phyloP scores from a whole-genome alignment of 2,113 vertebrate genomes.

The Corapipo altera region DNA sequence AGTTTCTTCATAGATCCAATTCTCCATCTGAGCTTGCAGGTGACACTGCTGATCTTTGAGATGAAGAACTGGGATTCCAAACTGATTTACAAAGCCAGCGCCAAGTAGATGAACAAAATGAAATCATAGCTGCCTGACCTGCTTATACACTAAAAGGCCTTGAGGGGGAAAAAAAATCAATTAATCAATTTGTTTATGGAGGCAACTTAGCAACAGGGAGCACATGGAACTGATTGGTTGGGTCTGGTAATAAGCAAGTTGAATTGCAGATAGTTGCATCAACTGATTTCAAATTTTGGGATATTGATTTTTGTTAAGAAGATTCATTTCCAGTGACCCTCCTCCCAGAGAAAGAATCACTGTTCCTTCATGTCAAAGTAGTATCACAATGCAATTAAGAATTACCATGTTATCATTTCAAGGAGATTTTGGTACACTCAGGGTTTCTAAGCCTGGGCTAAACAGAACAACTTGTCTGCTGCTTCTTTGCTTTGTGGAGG shows the following conservation, averaged over 20 bases:
- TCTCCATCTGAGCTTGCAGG: neutral
- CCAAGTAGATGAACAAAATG: constrained; percentile 58
- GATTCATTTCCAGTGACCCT: constrained; percentile 56
- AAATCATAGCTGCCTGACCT: constrained; percentile 71
- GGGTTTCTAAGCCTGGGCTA: neutral
- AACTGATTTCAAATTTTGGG: constrained; percentile 69
- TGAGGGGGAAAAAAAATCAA: constrained; percentile 39
- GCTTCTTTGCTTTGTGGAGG: neutral
- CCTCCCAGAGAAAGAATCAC: constrained; percentile 36
- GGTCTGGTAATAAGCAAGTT: constrained; percentile 65
- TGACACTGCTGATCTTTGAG: neutral
- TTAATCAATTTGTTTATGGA: constrained; percentile 75
- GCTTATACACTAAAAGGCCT: constrained; percentile 61
- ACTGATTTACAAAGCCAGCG: constrained; percentile 55
- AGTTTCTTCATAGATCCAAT: neutral
- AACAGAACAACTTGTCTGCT: neutral
- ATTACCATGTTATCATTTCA: neutral
- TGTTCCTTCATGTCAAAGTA: constrained; percentile 12
- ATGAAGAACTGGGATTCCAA: constrained; percentile 31
- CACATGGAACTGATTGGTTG: constrained; percentile 13
- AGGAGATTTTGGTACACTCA: neutral
- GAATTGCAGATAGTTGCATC: constrained; percentile 67
- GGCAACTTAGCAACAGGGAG: constrained; percentile 69
- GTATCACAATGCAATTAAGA: neutral
- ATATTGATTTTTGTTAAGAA: constrained; percentile 73